Percentiles rank a stretch among this genome's conserved stretches.
These are phyloP conservation scores for Limnephilus marmoratus DNA, from an alignment of 2,888 invertebrate species.

Conservation along the genomic window DNA sequence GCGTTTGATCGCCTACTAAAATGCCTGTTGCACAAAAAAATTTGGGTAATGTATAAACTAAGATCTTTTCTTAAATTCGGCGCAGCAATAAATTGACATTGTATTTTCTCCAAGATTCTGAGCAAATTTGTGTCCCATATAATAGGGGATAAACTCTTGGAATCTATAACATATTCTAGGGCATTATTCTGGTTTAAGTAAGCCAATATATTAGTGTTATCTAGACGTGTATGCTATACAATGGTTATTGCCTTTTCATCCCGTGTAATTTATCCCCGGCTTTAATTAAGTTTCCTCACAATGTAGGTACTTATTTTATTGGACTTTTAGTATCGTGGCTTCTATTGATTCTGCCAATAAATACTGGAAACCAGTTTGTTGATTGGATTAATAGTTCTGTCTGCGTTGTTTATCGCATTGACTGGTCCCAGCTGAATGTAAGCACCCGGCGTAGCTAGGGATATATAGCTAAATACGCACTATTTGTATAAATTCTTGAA, in stretches of 20 bases:
- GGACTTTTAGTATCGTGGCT: slow-evolving; percentile 2
- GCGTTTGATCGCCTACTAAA: no score
- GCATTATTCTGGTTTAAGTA: neutral
- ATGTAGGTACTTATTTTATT: neutral
- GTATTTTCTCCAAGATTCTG: neutral
- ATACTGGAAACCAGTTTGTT: neutral
- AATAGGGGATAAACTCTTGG: neutral
- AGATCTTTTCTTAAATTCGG: neutral
- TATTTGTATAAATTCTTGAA: neutral
- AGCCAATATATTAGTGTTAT: neutral
- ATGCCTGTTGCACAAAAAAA: no score
- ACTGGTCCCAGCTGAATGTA: neutral
- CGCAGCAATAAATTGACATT: neutral
- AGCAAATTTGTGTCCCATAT: neutral
- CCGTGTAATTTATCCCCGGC: neutral
- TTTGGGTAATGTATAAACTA: no score
- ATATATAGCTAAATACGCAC: neutral
- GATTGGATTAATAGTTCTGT: slow-evolving; percentile 2
- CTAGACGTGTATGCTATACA: neutral
- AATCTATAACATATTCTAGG: neutral
- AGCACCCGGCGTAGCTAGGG: neutral
- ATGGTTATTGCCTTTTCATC: neutral
- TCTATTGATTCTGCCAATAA: slow-evolving; percentile 2
- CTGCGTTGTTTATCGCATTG: neutral
- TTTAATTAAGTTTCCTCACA: neutral